Evolutionary conservation across 2,888 invertebrate species (phyloP), one percentile per base, ranked within the genome.

Genomic region (Candidula unifasciata): DNA sequence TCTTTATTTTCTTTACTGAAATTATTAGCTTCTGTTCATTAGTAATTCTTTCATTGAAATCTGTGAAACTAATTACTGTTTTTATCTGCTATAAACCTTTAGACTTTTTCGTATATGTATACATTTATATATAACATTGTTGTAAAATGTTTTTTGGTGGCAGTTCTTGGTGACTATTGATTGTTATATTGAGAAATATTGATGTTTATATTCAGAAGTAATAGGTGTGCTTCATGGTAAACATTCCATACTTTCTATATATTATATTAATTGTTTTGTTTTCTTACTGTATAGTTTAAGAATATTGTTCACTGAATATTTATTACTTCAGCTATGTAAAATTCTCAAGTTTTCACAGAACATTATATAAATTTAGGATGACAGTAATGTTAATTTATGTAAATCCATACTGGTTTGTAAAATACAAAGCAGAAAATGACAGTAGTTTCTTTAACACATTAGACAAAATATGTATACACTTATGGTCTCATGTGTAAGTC

Each of bases 181-280:
- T 73, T 73, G 73, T 76, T 64, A 24, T 35, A 27, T 3, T 64
- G 13, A 64, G 27, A 79, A 66, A 30, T 30, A 8, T 66, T 68
- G 68, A 79, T 79, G 68, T 79, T 79, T 37, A 66, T 73, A 73
- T 27, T 44, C 66, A 66, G n/a, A 35, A 78, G 64, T 79, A 44
- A 66, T 79, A 6, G 37, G 24, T 79, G 79, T 79, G 66, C 78
- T 79, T 79, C 66, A 79, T 79, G 66, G 66, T 79, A 79, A 66
- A 79, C 79, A 79, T 79, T 79, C 79, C 79, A 79, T 33, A 35
- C 66, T 37, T 79, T 44, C 18, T 27, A 44, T 64, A 64, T 35
- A n/a, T 60, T 13, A 64, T 35, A 35, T 78, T n/a, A 3, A 16
- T 78, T 54, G 21, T 60, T 24, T 52, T 54, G 16, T 18, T 21